Evolutionary conservation across 1,140 invertebrate genomes (phyloP).

Genomic region (Drosophila navojoa): DNA sequence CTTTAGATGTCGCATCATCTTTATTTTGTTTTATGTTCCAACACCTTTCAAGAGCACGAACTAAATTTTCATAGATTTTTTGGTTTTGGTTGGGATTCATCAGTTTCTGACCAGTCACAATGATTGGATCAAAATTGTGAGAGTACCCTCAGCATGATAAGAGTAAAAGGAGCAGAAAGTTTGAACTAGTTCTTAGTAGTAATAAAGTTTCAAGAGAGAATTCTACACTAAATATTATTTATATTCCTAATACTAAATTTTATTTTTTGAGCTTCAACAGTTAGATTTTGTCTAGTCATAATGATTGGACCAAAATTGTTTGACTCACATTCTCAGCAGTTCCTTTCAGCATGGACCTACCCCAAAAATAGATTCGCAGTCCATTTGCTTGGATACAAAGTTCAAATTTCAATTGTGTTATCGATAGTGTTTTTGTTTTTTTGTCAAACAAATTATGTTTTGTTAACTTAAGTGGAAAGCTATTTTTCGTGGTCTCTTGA

Average conservation of each 20-base stretch:
- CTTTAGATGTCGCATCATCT: not conserved
- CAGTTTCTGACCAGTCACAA: conserved; percentile 14
- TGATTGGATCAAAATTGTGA: not conserved
- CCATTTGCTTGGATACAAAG: conserved; percentile 5
- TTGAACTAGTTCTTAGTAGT: too few relatives aligned
- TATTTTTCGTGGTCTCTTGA: not conserved
- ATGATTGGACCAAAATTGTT: not conserved
- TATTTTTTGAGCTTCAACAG: too few relatives aligned
- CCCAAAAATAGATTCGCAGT: conserved; percentile 39
- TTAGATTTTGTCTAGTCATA: conserved; percentile 13
- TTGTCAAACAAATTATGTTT: not conserved
- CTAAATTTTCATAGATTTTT: not conserved
- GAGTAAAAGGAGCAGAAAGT: too few relatives aligned
- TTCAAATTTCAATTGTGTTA: not conserved
- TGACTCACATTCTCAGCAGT: not conserved
- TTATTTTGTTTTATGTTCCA: not conserved
- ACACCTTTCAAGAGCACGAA: not conserved
- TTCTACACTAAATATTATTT: too few relatives aligned
- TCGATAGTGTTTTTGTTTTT: not conserved
- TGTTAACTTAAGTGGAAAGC: not conserved
- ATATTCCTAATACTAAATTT: too few relatives aligned
- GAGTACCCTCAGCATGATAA: not conserved
- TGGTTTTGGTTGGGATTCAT: too few relatives aligned
- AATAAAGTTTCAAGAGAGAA: too few relatives aligned
- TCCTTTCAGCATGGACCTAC: conserved; percentile 19